phyloP scores from a whole-genome alignment of 2,113 vertebrate species.

The Hippocampus barbouri region DNA sequence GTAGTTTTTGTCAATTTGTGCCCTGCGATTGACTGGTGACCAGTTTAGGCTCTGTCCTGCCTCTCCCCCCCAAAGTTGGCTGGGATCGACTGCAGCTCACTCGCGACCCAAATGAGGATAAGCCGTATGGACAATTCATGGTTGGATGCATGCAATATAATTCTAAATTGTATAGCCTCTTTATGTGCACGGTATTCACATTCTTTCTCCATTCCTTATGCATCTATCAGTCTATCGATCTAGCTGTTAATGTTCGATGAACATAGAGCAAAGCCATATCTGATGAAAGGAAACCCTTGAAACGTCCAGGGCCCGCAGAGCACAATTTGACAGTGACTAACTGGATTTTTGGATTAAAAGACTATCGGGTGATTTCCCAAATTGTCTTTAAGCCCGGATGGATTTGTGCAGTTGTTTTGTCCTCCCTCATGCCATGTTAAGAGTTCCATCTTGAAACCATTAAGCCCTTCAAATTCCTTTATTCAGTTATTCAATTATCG shows the following conservation, averaged over 20 bases:
- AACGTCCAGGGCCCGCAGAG: neutral
- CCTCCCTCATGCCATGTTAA: constrained; percentile 35
- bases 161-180: no score
- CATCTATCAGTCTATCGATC: neutral
- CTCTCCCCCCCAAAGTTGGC: no score
- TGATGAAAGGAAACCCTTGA: neutral
- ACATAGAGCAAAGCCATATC: neutral
- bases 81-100: no score
- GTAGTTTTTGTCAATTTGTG: no score
- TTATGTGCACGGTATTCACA: no score
- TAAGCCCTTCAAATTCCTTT: constrained; percentile 52
- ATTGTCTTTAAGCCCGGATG: constrained; percentile 46
- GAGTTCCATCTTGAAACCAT: constrained; percentile 37
- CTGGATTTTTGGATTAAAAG: constrained; percentile 57
- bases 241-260: constrained; percentile 3
- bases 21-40: no score
- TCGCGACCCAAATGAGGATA: no score
- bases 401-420: constrained; percentile 55
- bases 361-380: constrained; percentile 48
- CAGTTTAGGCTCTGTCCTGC: no score
- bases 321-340: constrained; percentile 36
- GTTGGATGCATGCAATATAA: no score
- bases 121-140: no score
- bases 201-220: no score
- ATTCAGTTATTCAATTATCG: constrained; percentile 52